Evolutionary conservation across 1,140 invertebrate genomes (phyloP).

Genomic region (Whitmania pigra): DNA sequence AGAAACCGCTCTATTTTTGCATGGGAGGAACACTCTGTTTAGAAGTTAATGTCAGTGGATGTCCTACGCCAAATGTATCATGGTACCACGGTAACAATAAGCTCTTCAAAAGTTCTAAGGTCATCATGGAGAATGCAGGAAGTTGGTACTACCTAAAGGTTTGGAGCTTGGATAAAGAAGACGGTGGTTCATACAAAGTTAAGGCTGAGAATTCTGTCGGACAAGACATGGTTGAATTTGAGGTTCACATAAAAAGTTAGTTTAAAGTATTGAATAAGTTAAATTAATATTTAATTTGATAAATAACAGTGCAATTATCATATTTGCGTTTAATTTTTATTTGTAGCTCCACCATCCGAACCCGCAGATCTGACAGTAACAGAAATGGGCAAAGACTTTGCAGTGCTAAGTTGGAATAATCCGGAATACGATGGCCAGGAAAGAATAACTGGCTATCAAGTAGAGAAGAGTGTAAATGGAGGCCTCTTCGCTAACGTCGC

Average conservation of each 20-base stretch:
- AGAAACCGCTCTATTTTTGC: constrained; percentile 10
- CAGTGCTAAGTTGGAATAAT: constrained; percentile 16
- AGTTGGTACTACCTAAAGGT: constrained; percentile 24
- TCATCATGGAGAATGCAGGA: constrained; percentile 19
- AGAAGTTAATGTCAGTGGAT: constrained; percentile 23
- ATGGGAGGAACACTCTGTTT: constrained; percentile 15
- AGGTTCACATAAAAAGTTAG: constrained; percentile 22
- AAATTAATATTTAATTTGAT: not conserved
- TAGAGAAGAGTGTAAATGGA: constrained; percentile 22
- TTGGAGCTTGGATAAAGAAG: constrained; percentile 10
- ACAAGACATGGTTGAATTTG: constrained; percentile 27
- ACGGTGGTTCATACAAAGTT: constrained; percentile 22
- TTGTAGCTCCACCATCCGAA: constrained; percentile 16
- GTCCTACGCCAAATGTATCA: constrained; percentile 17
- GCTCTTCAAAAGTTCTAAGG: constrained; percentile 8
- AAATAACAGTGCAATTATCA: not conserved
- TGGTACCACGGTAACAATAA: constrained; percentile 20
- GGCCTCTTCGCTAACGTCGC: constrained; percentile 14
- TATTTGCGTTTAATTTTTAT: constrained; percentile 1
- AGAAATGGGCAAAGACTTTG: constrained; percentile 23
- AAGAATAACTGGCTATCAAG: constrained; percentile 21
- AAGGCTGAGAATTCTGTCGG: constrained; percentile 27
- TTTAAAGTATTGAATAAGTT: not conserved
- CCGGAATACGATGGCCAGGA: constrained; percentile 20
- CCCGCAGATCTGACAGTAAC: constrained; percentile 19